phyloP scores from a whole-genome alignment of 2,888 invertebrate species.

The Orthosia incerta region DNA sequence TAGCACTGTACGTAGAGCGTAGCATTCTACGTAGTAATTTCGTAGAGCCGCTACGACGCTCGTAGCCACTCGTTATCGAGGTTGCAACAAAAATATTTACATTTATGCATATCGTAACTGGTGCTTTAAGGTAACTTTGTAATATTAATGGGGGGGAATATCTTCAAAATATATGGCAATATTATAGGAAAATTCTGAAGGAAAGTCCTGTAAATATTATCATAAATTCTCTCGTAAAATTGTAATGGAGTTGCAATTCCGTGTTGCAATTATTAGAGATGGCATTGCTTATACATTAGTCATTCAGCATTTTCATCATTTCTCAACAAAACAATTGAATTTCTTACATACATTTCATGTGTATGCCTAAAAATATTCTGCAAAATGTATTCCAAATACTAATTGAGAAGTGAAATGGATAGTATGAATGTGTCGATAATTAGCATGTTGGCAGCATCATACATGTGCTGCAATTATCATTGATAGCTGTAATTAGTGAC shows the following conservation, averaged over 20 bases:
- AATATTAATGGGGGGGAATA: slow-evolving; percentile 36
- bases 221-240: slow-evolving; percentile 40
- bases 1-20: slow-evolving; percentile 26
- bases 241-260: slow-evolving; percentile 14
- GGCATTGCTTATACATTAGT: slow-evolving; percentile 7
- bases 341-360: not conserved
- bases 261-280: slow-evolving; percentile 9
- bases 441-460: not conserved
- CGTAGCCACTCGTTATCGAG: slow-evolving; percentile 50
- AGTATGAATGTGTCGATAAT: slow-evolving; percentile 16
- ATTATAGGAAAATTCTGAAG: slow-evolving; percentile 14
- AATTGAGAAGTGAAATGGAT: slow-evolving; percentile 14
- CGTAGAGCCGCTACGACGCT: slow-evolving; percentile 47
- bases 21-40: slow-evolving; percentile 42
- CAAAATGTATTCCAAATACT: not conserved
- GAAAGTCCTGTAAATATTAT: slow-evolving; percentile 21
- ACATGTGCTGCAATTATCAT: slow-evolving; percentile 31
- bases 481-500: slow-evolving; percentile 14
- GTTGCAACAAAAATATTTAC: slow-evolving; percentile 56
- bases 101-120: slow-evolving; percentile 44
- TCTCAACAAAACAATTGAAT: no score
- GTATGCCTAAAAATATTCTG: not conserved
- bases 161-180: slow-evolving; percentile 27
- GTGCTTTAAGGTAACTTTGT: slow-evolving; percentile 46
- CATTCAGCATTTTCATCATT: not conserved